Evolutionary conservation across 2,888 invertebrate species (phyloP), one percentile per base, ranked within the genome.

Genomic region (Heliothis peltigera): DNA sequence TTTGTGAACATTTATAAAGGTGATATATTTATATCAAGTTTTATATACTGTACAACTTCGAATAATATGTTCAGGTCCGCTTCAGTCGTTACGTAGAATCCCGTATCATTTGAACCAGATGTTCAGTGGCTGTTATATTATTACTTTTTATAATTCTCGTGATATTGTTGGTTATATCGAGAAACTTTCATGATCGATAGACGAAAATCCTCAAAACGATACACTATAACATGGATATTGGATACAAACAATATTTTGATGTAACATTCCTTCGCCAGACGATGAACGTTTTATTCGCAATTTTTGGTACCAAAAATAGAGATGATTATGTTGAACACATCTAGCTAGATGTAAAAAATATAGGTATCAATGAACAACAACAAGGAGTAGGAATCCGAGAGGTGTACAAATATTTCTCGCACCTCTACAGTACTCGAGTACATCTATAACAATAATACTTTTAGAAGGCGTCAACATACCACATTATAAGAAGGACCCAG

Each of bases 391-490:
- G 92, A 91, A 89, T 89, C 86, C 93, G 94, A 94, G 93, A 94
- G 92, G 89, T 93, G 92, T 93, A 94, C 94, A 94, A 92, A 89
- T 89, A 87, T 92, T 91, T 93, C 94, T 92, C 94, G 92, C 87
- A 90, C 90, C 91, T 91, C 92, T 91, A 93, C 91, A 84, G 81
- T 84, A 85, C 81, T 90, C 86, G 87, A 91, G 91, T 94, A 94
- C 91, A 93, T 92, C 87, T 91, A 94, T 92, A 95, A 95, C 94
- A 94, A 94, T 94, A 94, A 94, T 94, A 94, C 93, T 93, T 91
- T 90, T 89, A 92, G 92, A 94, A 94, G 94, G 94, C 94, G 89
- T 91, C 89, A 90, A 91, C 92, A 89, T 92, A 92, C 92, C 90
- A 92, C 90, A 89, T 81, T 70, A 84, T 87, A 87, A 90, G 91